phyloP scores from a whole-genome alignment of 2,113 vertebrate species.

The Epinephelus fuscoguttatus region DNA sequence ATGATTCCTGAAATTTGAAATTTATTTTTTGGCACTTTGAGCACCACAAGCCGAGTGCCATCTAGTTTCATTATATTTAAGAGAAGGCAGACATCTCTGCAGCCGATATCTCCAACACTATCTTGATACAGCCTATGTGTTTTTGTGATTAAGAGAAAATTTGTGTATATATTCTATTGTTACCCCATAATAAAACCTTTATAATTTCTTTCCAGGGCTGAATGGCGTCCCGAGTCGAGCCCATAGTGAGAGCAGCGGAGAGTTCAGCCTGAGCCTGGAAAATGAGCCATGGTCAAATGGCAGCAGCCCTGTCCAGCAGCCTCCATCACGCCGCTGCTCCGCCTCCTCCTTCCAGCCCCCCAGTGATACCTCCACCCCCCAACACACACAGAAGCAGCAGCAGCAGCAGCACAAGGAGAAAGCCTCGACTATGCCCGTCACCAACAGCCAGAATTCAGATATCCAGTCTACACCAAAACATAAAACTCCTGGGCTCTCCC shows the following conservation, averaged over 20 bases:
- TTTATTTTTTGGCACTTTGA: no score
- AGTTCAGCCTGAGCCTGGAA: conserved; percentile 91
- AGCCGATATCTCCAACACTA: no score
- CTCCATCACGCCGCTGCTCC: conserved; percentile 81
- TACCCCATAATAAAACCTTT: not conserved
- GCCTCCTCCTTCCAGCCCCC: conserved; percentile 86
- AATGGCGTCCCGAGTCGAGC: conserved; percentile 89
- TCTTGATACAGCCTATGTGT: conserved; percentile 3
- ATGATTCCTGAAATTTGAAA: no score
- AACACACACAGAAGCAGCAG: conserved; percentile 49
- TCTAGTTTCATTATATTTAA: no score
- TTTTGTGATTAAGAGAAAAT: not conserved
- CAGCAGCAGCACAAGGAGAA: conserved; percentile 66
- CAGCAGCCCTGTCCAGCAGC: conserved; percentile 91
- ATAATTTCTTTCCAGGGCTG: conserved; percentile 70
- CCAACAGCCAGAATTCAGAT: conserved; percentile 24
- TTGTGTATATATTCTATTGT: not conserved
- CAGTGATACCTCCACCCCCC: conserved; percentile 77
- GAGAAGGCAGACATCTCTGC: no score
- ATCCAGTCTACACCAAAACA: conserved; percentile 77
- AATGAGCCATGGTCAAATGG: conserved; percentile 92
- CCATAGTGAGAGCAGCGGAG: conserved; percentile 95
- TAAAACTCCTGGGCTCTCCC: conserved; percentile 81
- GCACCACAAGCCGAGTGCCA: no score
- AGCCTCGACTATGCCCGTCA: conserved; percentile 10